A percentile compares a stretch with the other conserved stretches of the same genome.
Conservation (phyloP, 2,113 vertebrate species). For the Sebastes schlegelii region DNA sequence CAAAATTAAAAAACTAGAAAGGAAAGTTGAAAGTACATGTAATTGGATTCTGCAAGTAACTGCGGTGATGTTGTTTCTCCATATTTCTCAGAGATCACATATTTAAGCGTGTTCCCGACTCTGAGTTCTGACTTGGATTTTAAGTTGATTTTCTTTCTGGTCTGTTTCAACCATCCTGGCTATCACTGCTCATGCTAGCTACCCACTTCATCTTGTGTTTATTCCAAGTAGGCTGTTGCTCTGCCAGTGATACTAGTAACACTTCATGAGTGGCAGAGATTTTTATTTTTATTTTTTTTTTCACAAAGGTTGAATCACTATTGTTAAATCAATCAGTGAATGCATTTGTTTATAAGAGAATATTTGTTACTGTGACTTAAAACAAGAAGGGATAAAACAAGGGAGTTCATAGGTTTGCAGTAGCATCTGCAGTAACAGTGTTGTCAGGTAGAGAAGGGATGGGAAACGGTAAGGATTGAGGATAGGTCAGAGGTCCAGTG, state of each 20-base stretch:
- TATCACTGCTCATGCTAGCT: not conserved
- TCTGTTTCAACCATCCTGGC: not conserved
- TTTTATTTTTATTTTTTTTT: too few relatives aligned
- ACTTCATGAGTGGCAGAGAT: not conserved
- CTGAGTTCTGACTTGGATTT: not conserved
- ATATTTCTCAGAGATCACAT: not conserved
- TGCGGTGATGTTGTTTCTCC: not conserved
- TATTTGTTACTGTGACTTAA: not conserved
- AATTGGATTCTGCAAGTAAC: not conserved
- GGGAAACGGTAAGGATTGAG: not conserved
- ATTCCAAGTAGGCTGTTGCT: conserved; percentile 1
- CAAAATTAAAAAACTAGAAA: not conserved
- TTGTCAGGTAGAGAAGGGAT: not conserved
- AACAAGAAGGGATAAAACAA: not conserved
- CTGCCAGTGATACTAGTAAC: not conserved
- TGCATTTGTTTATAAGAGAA: not conserved
- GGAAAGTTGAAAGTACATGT: not conserved
- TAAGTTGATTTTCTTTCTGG: not conserved
- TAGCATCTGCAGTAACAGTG: not conserved
- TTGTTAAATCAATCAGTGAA: not conserved
- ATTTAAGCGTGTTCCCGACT: not conserved
- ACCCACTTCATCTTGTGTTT: not conserved
- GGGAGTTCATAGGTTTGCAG: not conserved
- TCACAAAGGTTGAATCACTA: not conserved
- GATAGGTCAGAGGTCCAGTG: not conserved